phyloP scores from a whole-genome alignment of 1,140 invertebrate genomes.

The Bombus confusus region DNA sequence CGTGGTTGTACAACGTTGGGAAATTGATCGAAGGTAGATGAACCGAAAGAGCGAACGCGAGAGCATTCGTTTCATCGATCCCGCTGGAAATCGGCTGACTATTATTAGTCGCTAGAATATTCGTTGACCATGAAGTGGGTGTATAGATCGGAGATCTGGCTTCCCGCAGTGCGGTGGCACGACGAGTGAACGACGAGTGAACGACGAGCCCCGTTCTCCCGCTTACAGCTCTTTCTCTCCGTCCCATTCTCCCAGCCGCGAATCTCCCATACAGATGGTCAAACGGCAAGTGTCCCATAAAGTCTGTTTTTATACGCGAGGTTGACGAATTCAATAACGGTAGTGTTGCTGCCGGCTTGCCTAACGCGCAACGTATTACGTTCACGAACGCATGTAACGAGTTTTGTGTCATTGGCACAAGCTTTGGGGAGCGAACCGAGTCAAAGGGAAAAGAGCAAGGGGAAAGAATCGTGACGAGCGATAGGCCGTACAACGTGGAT shows the following conservation, averaged over 20 bases:
- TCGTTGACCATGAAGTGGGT: slow-evolving; percentile 56
- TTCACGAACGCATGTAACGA: slow-evolving; percentile 76
- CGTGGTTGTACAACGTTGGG: no score
- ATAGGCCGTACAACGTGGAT: slow-evolving; percentile 19
- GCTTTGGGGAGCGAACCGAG: slow-evolving; percentile 1
- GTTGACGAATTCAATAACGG: slow-evolving; percentile 78
- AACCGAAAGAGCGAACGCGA: not conserved
- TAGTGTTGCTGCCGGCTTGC: slow-evolving; percentile 32
- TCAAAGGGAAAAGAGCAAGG: slow-evolving; percentile 16
- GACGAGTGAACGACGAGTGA: not conserved
- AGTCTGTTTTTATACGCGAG: slow-evolving; percentile 75
- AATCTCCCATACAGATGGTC: slow-evolving; percentile 73
- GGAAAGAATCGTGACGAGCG: slow-evolving; percentile 8
- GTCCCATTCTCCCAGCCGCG: not conserved
- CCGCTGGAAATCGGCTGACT: not conserved
- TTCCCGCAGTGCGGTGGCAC: slow-evolving; percentile 54
- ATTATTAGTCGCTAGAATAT: slow-evolving; percentile 53
- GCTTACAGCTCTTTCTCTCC: slow-evolving; percentile 24
- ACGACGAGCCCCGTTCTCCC: slow-evolving; percentile 21
- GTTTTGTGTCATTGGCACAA: slow-evolving; percentile 72
- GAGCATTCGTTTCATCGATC: not conserved
- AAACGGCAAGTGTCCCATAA: slow-evolving; percentile 77
- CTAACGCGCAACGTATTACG: slow-evolving; percentile 67
- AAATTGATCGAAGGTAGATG: not conserved
- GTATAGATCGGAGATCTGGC: slow-evolving; percentile 49